Evolutionary conservation across 1,140 invertebrate genomes (phyloP), one percentile per base, ranked within the genome.

Genomic region (Pissodes strobi): DNA sequence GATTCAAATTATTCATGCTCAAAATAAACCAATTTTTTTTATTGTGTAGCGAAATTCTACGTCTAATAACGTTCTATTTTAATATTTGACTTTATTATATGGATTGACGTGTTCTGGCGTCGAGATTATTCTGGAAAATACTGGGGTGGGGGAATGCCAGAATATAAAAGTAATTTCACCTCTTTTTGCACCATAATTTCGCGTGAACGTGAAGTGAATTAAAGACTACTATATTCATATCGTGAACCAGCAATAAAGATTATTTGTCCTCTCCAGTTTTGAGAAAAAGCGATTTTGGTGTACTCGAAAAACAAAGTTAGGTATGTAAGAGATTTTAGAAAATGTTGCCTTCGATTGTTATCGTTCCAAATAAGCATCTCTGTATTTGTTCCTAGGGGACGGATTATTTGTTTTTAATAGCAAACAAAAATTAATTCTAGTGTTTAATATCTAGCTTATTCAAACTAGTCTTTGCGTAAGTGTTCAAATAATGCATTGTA

Each of bases 401-500:
- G 17, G 39, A 59, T 65, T 43, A 13, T 51, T 65, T 58, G 53
- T 57, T 65, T 49, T 43, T 9, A 48, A 83, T 73, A 68, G 79
- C 71, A 78, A 87, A 83, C 74, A 84, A 82, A 69, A n/a, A n/a
- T 45, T 58, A 58, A 39, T 45, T 38, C 39, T 58, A 58, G 55
- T 58, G 55, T 45, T 58, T 41, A 10, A 58, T n/a, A n/a, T n/a
- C n/a, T n/a, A n/a, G n/a, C n/a, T n/a, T n/a, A n/a, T n/a, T n/a
- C n/a, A n/a, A n/a, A n/a, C n/a, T n/a, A n/a, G n/a, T n/a, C n/a
- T n/a, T n/a, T n/a, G n/a, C n/a, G n/a, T n/a, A n/a, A n/a, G n/a
- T n/a, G n/a, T n/a, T n/a, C n/a, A n/a, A n/a, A n/a, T n/a, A n/a
- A n/a, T n/a, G n/a, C n/a, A n/a, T n/a, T n/a, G n/a, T n/a, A n/a